Evolutionary conservation across 1,140 invertebrate species (phyloP), one percentile per base, ranked within the genome.

Genomic region (Hestina assimilis): DNA sequence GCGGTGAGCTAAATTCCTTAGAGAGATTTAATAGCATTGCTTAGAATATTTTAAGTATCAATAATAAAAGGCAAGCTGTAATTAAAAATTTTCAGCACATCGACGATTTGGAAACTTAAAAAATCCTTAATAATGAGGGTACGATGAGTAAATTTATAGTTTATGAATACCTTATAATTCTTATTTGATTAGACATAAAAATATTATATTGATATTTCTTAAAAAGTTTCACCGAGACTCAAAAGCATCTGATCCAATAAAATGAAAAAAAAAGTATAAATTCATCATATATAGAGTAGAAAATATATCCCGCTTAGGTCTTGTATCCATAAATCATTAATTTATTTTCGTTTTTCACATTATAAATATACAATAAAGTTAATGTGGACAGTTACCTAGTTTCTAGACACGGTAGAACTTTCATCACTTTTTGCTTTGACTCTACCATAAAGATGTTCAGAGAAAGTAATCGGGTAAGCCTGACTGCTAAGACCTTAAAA

Each of bases 331-430:
- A 38, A 38, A 38, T 38, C 33, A 38, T 38, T 38, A 38, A 38
- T 51, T 50, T 50, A 50, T 57, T 57, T 48, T 57, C 35, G 38
- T 57, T 57, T 38, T 48, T 12, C 24, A 58, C 55, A 50, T 40
- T 55, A 45, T 42, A 48, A 50, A 58, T 58, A 58, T 48, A 50
- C 47, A 51, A 50, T 58, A 55, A 43, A 31, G 46, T 58, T 57
- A 48, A 58, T 58, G 35, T 26, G 23, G n/a, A 42, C 14, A 38
- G 38, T 50, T 42, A 31, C 55, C 55, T 50, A 58, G 46, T 50
- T 58, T 58, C 55, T 58, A 58, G 38, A 41, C 38, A 38, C 42
- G 31, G 21, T 43, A 9, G 17, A 51, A 51, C 55, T 50, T 58
- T 58, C 55, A 24, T 58, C 55, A 50, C 47, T 58, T 58, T 58